phyloP scores from a whole-genome alignment of 2,797 vertebrate species.

The Coregonus suidteri region DNA sequence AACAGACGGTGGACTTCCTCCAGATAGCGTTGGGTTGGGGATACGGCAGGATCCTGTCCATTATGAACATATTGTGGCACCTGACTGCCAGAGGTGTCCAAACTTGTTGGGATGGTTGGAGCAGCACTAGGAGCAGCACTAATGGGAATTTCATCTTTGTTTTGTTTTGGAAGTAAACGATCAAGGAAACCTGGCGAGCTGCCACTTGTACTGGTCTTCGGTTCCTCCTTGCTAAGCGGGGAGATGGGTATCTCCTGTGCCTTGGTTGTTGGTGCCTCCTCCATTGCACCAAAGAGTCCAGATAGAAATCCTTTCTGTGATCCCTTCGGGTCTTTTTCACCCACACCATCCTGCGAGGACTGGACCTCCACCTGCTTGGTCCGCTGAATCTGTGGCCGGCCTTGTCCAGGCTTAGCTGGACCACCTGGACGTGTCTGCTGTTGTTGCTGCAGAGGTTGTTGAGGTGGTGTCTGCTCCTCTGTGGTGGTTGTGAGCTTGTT shows the following conservation, averaged over 20 bases:
- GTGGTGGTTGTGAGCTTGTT: constrained; percentile 67
- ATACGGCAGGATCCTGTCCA: constrained; percentile 56
- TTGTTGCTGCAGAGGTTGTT: constrained; percentile 49
- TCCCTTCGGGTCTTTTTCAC: constrained; percentile 71
- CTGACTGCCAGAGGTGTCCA: constrained; percentile 10
- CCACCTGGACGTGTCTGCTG: constrained; percentile 45
- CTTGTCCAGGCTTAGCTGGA: constrained; percentile 46
- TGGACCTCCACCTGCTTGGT: constrained; percentile 69
- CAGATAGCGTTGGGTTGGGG: constrained; percentile 70
- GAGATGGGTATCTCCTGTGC: constrained; percentile 47
- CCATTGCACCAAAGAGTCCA: constrained; percentile 76
- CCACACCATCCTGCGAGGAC: constrained; percentile 56
- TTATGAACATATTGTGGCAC: constrained; percentile 41
- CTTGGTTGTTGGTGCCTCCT: constrained; percentile 68
- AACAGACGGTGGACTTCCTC: constrained; percentile 77
- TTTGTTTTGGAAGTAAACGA: constrained; percentile 69
- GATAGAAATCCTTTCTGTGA: constrained; percentile 78
- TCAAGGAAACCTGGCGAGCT: constrained; percentile 60
- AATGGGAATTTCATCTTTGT: constrained; percentile 45
- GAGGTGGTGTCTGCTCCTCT: constrained; percentile 59
- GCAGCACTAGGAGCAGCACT: constrained; percentile 45
- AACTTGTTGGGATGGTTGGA: constrained; percentile 36
- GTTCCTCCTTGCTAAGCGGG: constrained; percentile 50
- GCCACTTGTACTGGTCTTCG: constrained; percentile 45
- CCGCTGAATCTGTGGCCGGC: constrained; percentile 71